Conservation (phyloP, 2,888 invertebrate genomes). For the Anthrax anthrax region DNA sequence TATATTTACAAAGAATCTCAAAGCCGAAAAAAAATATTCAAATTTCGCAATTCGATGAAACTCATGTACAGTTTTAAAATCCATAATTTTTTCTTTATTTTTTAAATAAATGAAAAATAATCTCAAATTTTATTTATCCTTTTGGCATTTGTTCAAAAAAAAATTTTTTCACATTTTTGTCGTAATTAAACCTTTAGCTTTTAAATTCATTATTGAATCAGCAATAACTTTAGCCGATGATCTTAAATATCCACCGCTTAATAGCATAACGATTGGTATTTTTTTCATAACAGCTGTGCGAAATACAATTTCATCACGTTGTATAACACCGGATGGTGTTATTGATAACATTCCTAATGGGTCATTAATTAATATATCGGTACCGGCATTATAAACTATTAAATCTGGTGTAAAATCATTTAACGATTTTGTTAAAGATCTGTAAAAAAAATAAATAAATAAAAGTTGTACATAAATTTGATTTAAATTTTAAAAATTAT, state of each 20-base stretch:
- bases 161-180: constrained; percentile 10
- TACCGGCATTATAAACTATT: constrained; percentile 87
- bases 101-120: too few species aligned
- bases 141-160: too few species aligned
- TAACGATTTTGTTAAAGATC: constrained; percentile 52
- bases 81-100: too few species aligned
- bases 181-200: constrained; percentile 41
- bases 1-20: too few species aligned
- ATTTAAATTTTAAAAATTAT: background rate
- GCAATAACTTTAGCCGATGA: constrained; percentile 69
- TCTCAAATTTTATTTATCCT: too few species aligned
- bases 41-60: too few species aligned
- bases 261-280: constrained; percentile 73
- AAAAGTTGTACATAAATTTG: background rate
- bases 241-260: constrained; percentile 74
- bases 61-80: too few species aligned
- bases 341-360: constrained; percentile 59
- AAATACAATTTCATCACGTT: constrained; percentile 74
- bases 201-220: constrained; percentile 67
- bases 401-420: constrained; percentile 62
- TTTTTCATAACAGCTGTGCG: constrained; percentile 43
- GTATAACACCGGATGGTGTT: constrained; percentile 66
- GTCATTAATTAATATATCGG: constrained; percentile 67
- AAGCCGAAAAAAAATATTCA: too few species aligned
- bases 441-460: constrained; percentile 28